These are phyloP conservation scores for Bombus balteatus DNA, from an alignment of 1,140 invertebrate species.

Conservation along the genomic window DNA sequence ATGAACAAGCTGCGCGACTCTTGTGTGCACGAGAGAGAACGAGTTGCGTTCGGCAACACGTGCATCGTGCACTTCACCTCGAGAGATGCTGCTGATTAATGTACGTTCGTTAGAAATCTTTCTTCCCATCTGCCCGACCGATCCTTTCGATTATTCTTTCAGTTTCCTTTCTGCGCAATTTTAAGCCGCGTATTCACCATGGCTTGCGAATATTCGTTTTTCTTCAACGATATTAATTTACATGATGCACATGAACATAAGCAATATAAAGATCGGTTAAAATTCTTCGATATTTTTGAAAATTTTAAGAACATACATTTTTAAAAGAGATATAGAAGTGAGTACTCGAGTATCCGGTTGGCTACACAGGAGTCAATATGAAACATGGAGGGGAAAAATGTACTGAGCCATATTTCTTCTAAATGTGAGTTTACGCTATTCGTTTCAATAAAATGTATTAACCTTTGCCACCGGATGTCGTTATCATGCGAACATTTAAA, in stretches of 20 bases:
- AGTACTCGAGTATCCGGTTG: neutral
- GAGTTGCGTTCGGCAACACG: slow-evolving; percentile 45
- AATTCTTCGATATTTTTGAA: neutral
- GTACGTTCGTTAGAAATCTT: slow-evolving; percentile 70
- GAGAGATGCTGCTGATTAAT: slow-evolving; percentile 70
- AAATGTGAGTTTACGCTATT: neutral
- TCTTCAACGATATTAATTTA: too few relatives aligned
- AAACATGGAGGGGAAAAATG: too few relatives aligned
- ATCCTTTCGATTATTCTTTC: slow-evolving; percentile 57
- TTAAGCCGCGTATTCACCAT: neutral
- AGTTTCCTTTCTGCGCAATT: slow-evolving; percentile 26
- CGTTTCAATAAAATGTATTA: too few relatives aligned
- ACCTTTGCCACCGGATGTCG: too few relatives aligned
- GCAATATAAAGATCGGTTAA: neutral
- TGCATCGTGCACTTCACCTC: slow-evolving; percentile 61
- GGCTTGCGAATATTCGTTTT: neutral
- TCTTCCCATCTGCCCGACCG: neutral
- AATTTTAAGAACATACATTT: neutral
- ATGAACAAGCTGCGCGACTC: neutral
- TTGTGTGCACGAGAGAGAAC: slow-evolving; percentile 6
- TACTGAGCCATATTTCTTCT: too few relatives aligned
- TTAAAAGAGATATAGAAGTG: neutral
- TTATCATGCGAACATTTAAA: too few relatives aligned
- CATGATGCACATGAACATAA: neutral
- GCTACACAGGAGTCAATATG: neutral